Evolutionary conservation across 2,888 invertebrate species (phyloP).

Genomic region (Catonia carolina): DNA sequence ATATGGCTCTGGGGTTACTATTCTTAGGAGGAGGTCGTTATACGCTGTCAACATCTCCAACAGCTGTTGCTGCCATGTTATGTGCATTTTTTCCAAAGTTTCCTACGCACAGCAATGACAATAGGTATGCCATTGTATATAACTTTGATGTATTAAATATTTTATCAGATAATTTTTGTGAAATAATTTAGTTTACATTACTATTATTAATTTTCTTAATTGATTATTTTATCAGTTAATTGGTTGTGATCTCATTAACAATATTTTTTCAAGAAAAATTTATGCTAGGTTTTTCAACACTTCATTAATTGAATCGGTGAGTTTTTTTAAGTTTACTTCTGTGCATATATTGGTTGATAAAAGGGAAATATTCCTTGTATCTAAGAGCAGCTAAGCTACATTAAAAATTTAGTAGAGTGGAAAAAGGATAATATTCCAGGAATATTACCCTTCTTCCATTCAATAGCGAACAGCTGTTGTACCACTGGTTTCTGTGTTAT

Average conservation of each 20-base stretch:
- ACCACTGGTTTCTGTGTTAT: too few species aligned
- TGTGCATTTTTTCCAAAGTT: constrained; percentile 96
- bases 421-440: too few species aligned
- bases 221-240: background rate
- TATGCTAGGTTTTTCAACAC: too few species aligned
- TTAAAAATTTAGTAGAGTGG: too few species aligned
- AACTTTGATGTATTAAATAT: background rate
- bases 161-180: background rate
- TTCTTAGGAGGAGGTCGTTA: constrained; percentile 92
- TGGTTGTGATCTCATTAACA: constrained; percentile 5
- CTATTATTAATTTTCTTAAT: background rate
- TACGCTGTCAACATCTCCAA: constrained; percentile 72
- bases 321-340: too few species aligned
- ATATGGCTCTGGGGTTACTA: constrained; percentile 87
- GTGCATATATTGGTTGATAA: too few species aligned
- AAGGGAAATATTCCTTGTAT: too few species aligned
- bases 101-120: constrained; percentile 93
- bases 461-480: too few species aligned
- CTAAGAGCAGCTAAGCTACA: too few species aligned
- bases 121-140: constrained; percentile 56
- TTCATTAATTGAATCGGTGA: too few species aligned
- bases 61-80: constrained; percentile 81
- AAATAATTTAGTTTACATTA: background rate
- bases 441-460: too few species aligned
- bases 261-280: too few species aligned